Evolutionary conservation across 2,797 vertebrate species (phyloP), one percentile per base, ranked within the genome.

Genomic region (Oreochromis grahami): DNA sequence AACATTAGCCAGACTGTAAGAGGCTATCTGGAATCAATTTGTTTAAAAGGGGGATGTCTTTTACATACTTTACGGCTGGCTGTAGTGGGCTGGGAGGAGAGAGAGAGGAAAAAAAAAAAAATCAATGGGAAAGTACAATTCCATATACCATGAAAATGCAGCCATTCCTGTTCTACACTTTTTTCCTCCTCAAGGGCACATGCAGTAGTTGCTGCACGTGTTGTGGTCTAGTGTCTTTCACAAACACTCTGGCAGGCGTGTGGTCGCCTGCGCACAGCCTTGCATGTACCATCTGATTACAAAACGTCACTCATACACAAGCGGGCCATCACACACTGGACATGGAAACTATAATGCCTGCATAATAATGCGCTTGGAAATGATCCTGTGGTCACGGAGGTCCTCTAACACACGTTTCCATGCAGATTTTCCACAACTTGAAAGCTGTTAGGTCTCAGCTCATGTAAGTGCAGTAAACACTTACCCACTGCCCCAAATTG

Each of bases 381-480:
- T 41, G 26, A 78, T n/a, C 76, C 81, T 4, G 60, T 58, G 77
- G 81, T 82, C 60, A 82, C 6, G 3, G 11, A 70, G 29, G 81
- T 84, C 79, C 84, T 76, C 26, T 82, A 53, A 77, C 41, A 78
- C 86, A 53, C 15, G 9, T 53, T 79, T 88, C 45, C 60, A 10
- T 81, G 58, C 13, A 70, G 82, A 76, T 82, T 81, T 87, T 88
- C 72, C 79, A 56, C 76, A 77, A 52, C 87, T 88, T 58, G 79
- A 51, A 84, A 81, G 82, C 77, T 43, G 82, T 48, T 68, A 76
- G 81, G 63, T 90, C 84, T 84, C 68, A 79, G 45, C 53, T 90
- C 70, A 38, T 78, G 80, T 50, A 70, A 77, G 48, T 34, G 81
- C 84, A 79, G 88, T 86, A 86, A 86, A 88, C 86, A 88, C 68